Evolutionary conservation across 2,113 vertebrate species (phyloP).

Genomic region (Crocuta crocuta): DNA sequence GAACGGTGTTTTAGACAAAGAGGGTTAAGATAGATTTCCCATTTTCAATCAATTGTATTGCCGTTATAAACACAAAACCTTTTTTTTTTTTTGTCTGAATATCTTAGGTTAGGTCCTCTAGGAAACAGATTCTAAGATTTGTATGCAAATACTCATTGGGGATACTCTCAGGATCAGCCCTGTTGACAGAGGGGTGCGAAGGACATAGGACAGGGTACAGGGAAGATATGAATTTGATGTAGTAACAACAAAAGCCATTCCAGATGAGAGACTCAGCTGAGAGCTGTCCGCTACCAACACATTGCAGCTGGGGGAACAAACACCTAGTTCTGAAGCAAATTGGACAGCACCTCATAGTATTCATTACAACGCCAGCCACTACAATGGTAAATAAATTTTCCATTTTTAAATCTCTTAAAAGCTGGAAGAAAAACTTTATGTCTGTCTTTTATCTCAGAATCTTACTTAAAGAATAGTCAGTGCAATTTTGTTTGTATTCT

Average conservation of each 20-base stretch:
- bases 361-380: not conserved
- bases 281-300: not conserved
- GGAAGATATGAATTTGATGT: not conserved
- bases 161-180: not conserved
- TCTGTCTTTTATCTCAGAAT: slow-evolving; percentile 50
- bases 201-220: not conserved
- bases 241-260: not conserved
- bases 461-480: slow-evolving; percentile 47
- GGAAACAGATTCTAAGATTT: not conserved
- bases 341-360: not conserved
- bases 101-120: not conserved
- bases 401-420: slow-evolving; percentile 30
- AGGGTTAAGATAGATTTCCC: not conserved
- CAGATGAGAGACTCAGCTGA: not conserved
- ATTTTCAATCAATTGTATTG: slow-evolving; percentile 1
- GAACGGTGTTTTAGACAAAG: not conserved
- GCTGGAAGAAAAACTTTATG: slow-evolving; percentile 27
- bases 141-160: not conserved
- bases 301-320: not conserved
- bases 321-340: not conserved
- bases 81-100: not conserved
- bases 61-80: not conserved
- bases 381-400: not conserved
- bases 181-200: not conserved
- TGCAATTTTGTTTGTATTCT: slow-evolving; percentile 58